A percentile compares a stretch with the other conserved stretches of the same genome.
Evolutionary conservation across 2,113 vertebrate species (phyloP).

Genomic region (Podiceps cristatus): DNA sequence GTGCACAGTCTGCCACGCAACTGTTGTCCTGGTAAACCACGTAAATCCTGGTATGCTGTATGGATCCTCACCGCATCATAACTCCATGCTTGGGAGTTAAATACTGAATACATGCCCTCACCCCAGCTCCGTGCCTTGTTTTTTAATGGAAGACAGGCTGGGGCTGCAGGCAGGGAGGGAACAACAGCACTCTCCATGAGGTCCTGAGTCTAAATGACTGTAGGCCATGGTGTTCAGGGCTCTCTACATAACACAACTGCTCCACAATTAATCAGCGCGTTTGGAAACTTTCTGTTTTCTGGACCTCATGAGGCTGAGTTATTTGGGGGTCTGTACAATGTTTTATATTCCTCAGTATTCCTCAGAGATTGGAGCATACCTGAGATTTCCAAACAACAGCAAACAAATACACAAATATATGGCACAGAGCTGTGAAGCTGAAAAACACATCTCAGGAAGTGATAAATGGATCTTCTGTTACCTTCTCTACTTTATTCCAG

Average conservation of each 20-base stretch:
- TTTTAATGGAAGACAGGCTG: background rate
- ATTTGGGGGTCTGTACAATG: background rate
- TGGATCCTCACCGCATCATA: fast-evolving
- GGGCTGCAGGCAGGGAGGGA: background rate
- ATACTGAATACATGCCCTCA: background rate
- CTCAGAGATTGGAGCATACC: background rate
- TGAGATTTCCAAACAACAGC: background rate
- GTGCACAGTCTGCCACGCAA: background rate
- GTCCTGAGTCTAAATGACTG: background rate
- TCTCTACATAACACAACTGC: background rate
- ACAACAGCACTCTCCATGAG: background rate
- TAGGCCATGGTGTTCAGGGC: background rate
- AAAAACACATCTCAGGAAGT: background rate
- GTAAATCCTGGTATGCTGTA: background rate
- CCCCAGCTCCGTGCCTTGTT: background rate
- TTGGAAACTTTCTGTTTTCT: background rate
- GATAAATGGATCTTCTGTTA: background rate
- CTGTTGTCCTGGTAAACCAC: background rate
- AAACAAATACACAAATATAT: background rate
- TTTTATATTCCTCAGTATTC: background rate
- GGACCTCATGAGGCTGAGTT: background rate
- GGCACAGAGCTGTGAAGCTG: background rate
- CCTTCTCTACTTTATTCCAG: background rate
- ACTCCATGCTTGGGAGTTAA: background rate
- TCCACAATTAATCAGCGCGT: background rate